Percentiles rank a stretch among this genome's conserved stretches.
These are phyloP conservation scores for Taphrorychus bicolor DNA, from an alignment of 2,888 invertebrate species.

Conservation along the genomic window DNA sequence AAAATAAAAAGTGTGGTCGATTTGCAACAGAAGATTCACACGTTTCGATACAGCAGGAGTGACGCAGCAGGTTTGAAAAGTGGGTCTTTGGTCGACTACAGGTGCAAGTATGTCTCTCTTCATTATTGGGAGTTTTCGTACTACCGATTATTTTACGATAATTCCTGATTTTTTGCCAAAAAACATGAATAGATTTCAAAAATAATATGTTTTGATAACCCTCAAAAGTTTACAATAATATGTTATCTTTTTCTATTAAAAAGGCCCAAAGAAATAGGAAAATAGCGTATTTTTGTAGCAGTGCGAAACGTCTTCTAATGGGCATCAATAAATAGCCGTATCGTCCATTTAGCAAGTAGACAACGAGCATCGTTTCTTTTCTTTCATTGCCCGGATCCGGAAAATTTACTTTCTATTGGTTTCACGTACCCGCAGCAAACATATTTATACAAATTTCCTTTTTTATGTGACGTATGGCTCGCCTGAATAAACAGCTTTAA, in stretches of 20 bases:
- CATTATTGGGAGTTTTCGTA: slow-evolving; percentile 11
- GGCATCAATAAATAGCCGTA: neutral
- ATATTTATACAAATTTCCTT: neutral
- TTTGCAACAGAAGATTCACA: slow-evolving; percentile 4
- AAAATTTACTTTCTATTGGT: slow-evolving; percentile 31
- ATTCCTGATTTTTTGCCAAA: neutral
- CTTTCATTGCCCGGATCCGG: slow-evolving; percentile 17
- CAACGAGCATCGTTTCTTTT: slow-evolving; percentile 22
- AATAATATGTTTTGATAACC: too few species aligned
- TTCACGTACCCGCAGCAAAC: neutral
- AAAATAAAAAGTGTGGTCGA: neutral
- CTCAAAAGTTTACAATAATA: too few species aligned
- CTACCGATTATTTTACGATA: neutral
- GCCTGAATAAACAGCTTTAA: neutral
- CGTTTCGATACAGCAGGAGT: neutral
- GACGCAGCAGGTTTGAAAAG: slow-evolving; percentile 7
- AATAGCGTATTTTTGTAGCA: too few species aligned
- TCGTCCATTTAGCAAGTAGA: slow-evolving; percentile 1
- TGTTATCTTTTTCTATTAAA: too few species aligned
- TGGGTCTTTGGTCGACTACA: slow-evolving; percentile 10
- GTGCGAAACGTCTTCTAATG: neutral
- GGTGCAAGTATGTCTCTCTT: slow-evolving; percentile 6
- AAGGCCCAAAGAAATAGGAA: too few species aligned
- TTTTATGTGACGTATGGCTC: neutral
- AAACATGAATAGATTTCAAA: too few species aligned